These are phyloP conservation scores for Corythornis madagascariensis DNA, from an alignment of 2,113 vertebrate genomes.

Conservation along the genomic window DNA sequence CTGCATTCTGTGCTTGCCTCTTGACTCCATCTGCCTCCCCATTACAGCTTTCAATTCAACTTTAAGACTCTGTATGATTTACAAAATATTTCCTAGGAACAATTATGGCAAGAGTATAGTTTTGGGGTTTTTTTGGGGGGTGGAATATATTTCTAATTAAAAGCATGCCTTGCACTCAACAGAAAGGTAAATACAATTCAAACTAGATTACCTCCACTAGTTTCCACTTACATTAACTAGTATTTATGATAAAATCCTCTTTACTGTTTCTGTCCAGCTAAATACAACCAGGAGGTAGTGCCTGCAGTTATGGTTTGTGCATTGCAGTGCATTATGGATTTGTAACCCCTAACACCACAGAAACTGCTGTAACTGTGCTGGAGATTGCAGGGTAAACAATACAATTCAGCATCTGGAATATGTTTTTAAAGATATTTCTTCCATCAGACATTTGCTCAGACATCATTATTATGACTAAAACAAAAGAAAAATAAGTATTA, in stretches of 20 bases:
- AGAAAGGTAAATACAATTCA: background rate
- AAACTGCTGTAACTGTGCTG: constrained; percentile 1
- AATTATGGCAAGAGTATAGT: background rate
- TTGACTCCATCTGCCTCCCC: background rate
- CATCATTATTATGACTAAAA: constrained; percentile 39
- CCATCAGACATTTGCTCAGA: constrained; percentile 45
- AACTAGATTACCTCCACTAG: background rate
- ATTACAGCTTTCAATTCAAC: background rate
- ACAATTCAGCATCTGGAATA: background rate
- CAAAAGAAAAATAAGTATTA: background rate
- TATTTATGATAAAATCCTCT: background rate
- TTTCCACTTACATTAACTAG: background rate
- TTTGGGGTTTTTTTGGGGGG: background rate
- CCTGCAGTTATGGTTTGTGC: background rate
- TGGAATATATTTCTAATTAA: background rate
- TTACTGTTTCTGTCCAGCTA: background rate
- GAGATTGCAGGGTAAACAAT: constrained; percentile 13
- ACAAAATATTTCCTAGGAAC: background rate
- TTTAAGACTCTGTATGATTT: background rate
- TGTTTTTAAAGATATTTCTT: background rate
- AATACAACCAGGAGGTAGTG: background rate
- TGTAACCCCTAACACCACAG: background rate
- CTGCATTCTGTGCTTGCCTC: background rate
- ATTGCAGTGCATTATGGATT: background rate
- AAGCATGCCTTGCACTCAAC: background rate